Evolutionary conservation across 2,113 vertebrate genomes (phyloP), one percentile per base, ranked within the genome.

Genomic region (Austrofundulus limnaeus): DNA sequence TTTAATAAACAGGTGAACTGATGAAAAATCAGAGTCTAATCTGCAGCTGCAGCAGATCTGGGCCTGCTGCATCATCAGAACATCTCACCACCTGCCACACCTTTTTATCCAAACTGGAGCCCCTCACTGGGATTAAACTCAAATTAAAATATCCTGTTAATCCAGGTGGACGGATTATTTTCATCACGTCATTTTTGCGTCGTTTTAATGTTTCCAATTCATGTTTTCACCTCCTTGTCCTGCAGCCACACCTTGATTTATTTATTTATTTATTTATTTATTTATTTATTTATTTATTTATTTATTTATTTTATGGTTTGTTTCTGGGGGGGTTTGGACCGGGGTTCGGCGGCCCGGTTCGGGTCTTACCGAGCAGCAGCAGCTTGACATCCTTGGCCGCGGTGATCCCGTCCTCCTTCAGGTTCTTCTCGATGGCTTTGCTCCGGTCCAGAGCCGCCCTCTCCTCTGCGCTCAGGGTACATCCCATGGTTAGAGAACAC

Each of bases 391-490:
- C 95, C 89, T 95, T 98, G 91, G 96, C 95, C 57, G 94, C 94
- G 84, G 84, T 95, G 76, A 98, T 83, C 38, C 96, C 96, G 79
- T 98, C 96, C 85, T 98, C 96, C 88, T 98, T 98, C 56, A 98
- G 95, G 90, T 96, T 97, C 82, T 97, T 98, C 89, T 98, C 96
- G 90, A 97, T 96, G 81, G 95, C 95, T 92, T 96, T 97, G 95
- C 94, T 98, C 86, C 95, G 92, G 82, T 96, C 96, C 88, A 97
- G 90, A 93, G 96, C 96, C 82, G 93, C 95, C 89, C 96, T 90
- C 91, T 98, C 96, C 92, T 98, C 96, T 70, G 95, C 96, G 91
- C 96, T 98, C 90, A 98, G 91, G 82, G 96, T 97, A 94, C 96
- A 98, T 94, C 96, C 96, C 96, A 98, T 87, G 84, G 77, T 72